Evolutionary conservation across 2,797 vertebrate species (phyloP).

Genomic region (Microctenopoma stevenorrisi): DNA sequence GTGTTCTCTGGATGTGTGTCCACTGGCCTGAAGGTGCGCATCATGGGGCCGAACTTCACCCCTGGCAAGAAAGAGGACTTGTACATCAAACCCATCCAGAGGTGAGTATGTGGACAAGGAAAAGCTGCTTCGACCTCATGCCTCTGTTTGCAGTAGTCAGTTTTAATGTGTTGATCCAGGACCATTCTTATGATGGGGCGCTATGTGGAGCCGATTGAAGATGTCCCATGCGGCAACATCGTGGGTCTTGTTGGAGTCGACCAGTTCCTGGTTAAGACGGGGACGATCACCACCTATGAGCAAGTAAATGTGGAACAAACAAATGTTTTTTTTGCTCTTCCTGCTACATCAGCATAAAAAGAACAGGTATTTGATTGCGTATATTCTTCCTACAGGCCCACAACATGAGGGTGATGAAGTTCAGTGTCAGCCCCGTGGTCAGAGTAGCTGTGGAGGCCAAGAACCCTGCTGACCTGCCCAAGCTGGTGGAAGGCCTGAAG

Average conservation of each 20-base stretch:
- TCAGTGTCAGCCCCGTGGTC: conserved; percentile 95
- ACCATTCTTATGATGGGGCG: conserved; percentile 98
- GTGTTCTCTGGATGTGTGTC: conserved; percentile 95
- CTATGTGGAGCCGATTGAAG: conserved; percentile 94
- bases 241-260: conserved; percentile 94
- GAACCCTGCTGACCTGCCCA: conserved; percentile 94
- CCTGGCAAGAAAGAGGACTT: conserved; percentile 97
- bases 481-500: conserved; percentile 95
- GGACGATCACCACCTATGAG: conserved; percentile 95
- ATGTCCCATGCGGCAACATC: conserved; percentile 96
- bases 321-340: not conserved
- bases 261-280: conserved; percentile 94
- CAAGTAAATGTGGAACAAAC: conserved; percentile 49
- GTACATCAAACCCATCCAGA: conserved; percentile 95
- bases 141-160: not conserved
- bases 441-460: conserved; percentile 95
- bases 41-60: conserved; percentile 96
- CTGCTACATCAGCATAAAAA: not conserved
- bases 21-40: conserved; percentile 94
- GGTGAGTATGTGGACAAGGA: conserved; percentile 72
- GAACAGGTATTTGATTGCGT: not conserved
- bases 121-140: not conserved
- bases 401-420: conserved; percentile 98
- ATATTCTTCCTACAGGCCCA: conserved; percentile 81
- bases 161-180: conserved; percentile 68